Evolutionary conservation across 2,113 vertebrate genomes (phyloP).

Genomic region (Aphyosemion australe): DNA sequence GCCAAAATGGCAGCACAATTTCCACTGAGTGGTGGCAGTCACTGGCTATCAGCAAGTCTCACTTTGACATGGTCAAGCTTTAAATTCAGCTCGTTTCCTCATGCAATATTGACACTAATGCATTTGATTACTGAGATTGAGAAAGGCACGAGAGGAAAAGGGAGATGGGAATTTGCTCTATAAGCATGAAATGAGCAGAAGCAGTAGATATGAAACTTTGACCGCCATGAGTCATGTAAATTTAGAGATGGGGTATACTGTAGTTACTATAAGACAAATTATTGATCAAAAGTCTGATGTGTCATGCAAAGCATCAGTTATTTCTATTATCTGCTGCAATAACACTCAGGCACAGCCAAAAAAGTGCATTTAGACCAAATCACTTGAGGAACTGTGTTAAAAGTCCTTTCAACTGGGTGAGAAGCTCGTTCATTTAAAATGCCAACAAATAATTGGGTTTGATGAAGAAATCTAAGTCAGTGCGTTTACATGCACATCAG

Average conservation of each 20-base stretch:
- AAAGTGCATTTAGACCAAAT: conserved; percentile 14
- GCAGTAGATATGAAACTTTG: conserved; percentile 11
- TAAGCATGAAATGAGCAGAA: conserved; percentile 48
- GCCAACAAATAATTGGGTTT: conserved; percentile 2
- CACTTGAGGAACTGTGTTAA: no score
- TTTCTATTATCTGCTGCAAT: conserved; percentile 15
- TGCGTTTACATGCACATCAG: no score
- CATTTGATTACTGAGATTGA: conserved; percentile 54
- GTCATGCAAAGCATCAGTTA: background rate
- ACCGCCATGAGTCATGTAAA: conserved; percentile 1
- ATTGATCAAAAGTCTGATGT: background rate
- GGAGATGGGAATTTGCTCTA: conserved; percentile 34
- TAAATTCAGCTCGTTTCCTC: conserved; percentile 50
- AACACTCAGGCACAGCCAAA: conserved; percentile 5
- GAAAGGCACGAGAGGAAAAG: conserved; percentile 30
- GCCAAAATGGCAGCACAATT: conserved; percentile 43
- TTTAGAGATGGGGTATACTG: background rate
- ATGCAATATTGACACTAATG: conserved; percentile 66
- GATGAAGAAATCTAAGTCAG: conserved; percentile 40
- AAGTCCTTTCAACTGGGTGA: no score
- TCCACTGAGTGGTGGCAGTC: conserved; percentile 54
- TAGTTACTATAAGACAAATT: background rate
- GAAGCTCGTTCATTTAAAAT: conserved; percentile 7
- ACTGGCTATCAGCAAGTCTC: conserved; percentile 43
- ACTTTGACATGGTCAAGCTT: conserved; percentile 58